phyloP scores from a whole-genome alignment of 1,140 invertebrate species.

The Trypoxylus dichotomus region DNA sequence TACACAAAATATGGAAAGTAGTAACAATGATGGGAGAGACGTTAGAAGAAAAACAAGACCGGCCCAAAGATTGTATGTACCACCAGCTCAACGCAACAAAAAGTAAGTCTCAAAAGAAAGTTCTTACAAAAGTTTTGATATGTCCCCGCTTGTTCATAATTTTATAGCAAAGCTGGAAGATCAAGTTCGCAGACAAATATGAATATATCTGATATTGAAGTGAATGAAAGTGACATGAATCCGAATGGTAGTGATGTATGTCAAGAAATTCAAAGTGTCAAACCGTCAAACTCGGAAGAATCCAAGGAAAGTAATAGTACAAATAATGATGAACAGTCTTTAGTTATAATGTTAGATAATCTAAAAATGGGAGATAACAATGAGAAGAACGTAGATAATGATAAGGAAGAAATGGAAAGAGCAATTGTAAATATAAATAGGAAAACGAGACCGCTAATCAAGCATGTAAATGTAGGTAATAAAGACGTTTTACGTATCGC shows the following conservation, averaged over 20 bases:
- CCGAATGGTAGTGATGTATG: neutral
- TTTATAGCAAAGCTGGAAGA: neutral
- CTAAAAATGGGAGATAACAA: conserved; percentile 34
- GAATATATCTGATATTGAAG: neutral
- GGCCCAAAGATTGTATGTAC: conserved; percentile 39
- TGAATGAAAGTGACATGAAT: conserved; percentile 6
- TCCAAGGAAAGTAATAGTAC: neutral
- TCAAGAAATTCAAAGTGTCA: neutral
- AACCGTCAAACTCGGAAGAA: neutral
- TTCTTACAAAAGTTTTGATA: neutral
- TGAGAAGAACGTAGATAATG: conserved; percentile 41
- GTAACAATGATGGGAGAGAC: neutral
- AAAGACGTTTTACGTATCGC: conserved; percentile 34
- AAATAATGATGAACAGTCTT: conserved; percentile 25
- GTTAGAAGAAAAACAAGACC: conserved; percentile 18
- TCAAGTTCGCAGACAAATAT: neutral
- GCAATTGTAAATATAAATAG: conserved; percentile 48
- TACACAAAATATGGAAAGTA: neutral
- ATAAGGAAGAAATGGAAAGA: conserved; percentile 48
- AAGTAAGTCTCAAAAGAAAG: neutral
- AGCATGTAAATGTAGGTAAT: conserved; percentile 46
- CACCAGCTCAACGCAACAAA: conserved; percentile 45
- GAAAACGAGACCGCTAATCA: conserved; percentile 46
- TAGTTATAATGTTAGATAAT: conserved; percentile 28
- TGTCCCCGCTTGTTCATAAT: neutral